These are phyloP conservation scores for Recurvirostra avosetta DNA, from an alignment of 2,113 vertebrate species.

Conservation along the genomic window DNA sequence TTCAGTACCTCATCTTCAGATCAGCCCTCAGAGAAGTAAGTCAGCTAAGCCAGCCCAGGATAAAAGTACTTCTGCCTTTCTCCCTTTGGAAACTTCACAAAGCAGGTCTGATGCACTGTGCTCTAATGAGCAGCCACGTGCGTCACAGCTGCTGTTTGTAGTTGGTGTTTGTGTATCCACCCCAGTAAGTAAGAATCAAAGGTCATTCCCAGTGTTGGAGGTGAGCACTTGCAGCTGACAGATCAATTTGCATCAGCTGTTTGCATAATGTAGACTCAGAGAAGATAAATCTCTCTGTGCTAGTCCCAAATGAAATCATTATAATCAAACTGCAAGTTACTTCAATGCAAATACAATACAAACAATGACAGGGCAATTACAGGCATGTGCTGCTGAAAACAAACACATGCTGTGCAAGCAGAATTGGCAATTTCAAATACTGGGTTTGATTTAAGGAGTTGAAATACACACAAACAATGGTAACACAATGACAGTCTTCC, in stretches of 20 bases:
- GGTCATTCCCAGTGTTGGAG: background rate
- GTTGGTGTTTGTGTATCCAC: background rate
- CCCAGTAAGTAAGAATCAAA: background rate
- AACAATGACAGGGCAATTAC: slow-evolving; percentile 42
- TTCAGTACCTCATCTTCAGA: background rate
- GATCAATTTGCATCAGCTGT: background rate
- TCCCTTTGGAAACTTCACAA: background rate
- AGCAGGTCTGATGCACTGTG: background rate
- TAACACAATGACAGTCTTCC: background rate
- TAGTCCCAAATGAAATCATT: slow-evolving; percentile 43
- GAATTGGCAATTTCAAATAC: background rate
- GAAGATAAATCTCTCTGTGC: background rate
- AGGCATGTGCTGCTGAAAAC: slow-evolving; percentile 40
- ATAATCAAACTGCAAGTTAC: slow-evolving; percentile 38
- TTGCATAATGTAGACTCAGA: background rate
- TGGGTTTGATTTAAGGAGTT: slow-evolving; percentile 12
- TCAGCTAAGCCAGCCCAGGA: background rate
- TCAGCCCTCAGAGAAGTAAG: background rate
- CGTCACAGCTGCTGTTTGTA: background rate
- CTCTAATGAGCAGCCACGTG: background rate
- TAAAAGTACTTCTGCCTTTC: background rate
- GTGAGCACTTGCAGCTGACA: background rate
- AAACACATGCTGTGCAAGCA: slow-evolving; percentile 40
- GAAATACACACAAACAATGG: background rate
- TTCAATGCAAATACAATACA: slow-evolving; percentile 37